A percentile compares a stretch with the other conserved stretches of the same genome.
Conservation (phyloP, 2,797 vertebrate species). For the Enoplosus armatus region DNA sequence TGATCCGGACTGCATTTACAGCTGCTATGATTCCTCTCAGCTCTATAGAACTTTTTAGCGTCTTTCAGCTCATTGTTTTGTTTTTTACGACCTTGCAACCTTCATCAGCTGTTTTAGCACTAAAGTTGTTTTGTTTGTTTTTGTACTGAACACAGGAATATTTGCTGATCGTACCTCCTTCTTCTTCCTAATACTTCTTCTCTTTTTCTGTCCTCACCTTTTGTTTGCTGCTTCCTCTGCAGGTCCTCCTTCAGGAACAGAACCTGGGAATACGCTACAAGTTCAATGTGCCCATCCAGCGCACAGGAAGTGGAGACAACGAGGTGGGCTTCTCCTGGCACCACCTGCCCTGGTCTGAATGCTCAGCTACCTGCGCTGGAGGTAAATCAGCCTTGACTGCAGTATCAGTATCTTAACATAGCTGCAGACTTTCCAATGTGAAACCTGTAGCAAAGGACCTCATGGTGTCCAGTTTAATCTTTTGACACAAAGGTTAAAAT, state of each 20-base stretch:
- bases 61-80: neutral
- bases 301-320: constrained; percentile 96
- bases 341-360: constrained; percentile 96
- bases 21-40: neutral
- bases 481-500: neutral
- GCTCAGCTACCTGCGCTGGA: constrained; percentile 96
- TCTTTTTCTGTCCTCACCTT: neutral
- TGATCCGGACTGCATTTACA: constrained; percentile 29
- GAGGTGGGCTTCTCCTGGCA: constrained; percentile 97
- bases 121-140: neutral
- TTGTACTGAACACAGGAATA: neutral
- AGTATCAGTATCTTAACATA: neutral
- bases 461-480: neutral
- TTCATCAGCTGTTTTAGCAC: neutral
- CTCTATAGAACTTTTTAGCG: neutral
- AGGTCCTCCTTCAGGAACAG: constrained; percentile 99
- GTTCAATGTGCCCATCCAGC: constrained; percentile 97
- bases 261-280: constrained; percentile 97
- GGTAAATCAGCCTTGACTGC: constrained; percentile 82
- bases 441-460: neutral
- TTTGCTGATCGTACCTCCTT: neutral
- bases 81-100: neutral
- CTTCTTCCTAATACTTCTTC: neutral
- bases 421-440: neutral
- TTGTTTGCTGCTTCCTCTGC: constrained; percentile 50